Base-by-base conservation (phyloP, 2,113 vertebrate genomes). In the Cheirogaleus medius region DNA sequence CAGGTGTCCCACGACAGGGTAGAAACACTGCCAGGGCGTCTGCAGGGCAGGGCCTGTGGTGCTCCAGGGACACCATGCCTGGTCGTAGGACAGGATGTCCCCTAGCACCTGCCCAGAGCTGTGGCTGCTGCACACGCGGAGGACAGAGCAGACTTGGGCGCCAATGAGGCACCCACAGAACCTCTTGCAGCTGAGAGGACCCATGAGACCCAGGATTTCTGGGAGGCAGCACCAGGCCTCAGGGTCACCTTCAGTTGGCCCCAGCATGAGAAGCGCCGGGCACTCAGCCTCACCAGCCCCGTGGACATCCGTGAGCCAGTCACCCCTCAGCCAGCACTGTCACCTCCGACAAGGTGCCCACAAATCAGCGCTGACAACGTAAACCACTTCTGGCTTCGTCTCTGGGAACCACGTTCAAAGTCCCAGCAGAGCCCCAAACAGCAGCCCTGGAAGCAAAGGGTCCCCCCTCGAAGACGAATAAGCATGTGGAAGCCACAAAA, bases 201-300 rank as follows among this genome's bases (percentile, higher is more conserved):
- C 42, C 10, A 8, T 4, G 14, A 56, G 8, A 54, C 27, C 78
- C 3, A 3, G 34, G 54, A 20, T 34, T 8, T 8, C 63, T 15
- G 14, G 15, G 52, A 27, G 42, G n/a, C n/a, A 3, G 12, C 63
- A 73, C 60, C 0, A 8, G 47, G 27, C 34, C 60, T 58, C 29
- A 63, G 69, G 44, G 3, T 32, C 32, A 44, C 4, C 52, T 88
- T 71, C 32, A 47, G 37, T 29, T 14, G 23, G 21, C 20, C 34
- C 89, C 7, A 8, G 74, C 29, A 0, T 11, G n/a, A 60, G 15
- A 58, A 39, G 52, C 4, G 0, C 87, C 3, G 12, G 37, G 63
- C 2, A 3, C 42, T 29, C 0, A 7, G 17, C 29, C 29, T 17
- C 18, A 4, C 17, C n/a, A 23, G 52, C 9, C 32, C 44, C 5